phyloP scores from a whole-genome alignment of 2,113 vertebrate genomes.

The Menura novaehollandiae region DNA sequence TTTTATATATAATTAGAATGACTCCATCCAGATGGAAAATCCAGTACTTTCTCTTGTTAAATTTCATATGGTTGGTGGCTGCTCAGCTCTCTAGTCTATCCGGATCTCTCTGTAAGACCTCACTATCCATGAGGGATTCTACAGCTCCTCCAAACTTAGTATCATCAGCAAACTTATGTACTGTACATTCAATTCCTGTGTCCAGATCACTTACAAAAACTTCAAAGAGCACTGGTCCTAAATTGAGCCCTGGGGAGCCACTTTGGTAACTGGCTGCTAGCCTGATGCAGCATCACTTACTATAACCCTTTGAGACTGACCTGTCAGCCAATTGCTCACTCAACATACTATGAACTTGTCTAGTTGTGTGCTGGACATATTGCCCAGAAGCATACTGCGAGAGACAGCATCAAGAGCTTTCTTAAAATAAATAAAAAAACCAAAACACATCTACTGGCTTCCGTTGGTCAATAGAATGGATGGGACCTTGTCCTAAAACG shows the following conservation, averaged over 20 bases:
- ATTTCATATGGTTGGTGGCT: background rate
- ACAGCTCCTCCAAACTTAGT: background rate
- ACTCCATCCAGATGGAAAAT: background rate
- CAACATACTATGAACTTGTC: background rate
- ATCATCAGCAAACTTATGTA: background rate
- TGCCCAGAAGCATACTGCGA: background rate
- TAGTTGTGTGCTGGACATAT: background rate
- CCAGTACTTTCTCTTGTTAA: background rate
- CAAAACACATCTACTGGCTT: background rate
- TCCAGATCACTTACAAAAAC: background rate
- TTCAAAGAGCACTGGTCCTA: background rate
- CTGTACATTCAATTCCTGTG: background rate
- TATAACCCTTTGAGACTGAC: background rate
- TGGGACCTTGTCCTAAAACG: background rate
- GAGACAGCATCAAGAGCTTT: background rate
- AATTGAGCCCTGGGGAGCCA: background rate
- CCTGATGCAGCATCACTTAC: background rate
- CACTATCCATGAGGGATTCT: background rate
- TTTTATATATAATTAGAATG: background rate
- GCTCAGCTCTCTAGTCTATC: background rate
- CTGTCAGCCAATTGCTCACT: accelerated
- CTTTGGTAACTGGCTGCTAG: background rate
- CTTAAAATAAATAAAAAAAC: background rate
- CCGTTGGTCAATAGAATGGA: background rate
- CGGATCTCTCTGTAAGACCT: background rate